These are phyloP conservation scores for Pristionchus arcanus DNA, from an alignment of 2,888 invertebrate genomes.

Conservation along the genomic window DNA sequence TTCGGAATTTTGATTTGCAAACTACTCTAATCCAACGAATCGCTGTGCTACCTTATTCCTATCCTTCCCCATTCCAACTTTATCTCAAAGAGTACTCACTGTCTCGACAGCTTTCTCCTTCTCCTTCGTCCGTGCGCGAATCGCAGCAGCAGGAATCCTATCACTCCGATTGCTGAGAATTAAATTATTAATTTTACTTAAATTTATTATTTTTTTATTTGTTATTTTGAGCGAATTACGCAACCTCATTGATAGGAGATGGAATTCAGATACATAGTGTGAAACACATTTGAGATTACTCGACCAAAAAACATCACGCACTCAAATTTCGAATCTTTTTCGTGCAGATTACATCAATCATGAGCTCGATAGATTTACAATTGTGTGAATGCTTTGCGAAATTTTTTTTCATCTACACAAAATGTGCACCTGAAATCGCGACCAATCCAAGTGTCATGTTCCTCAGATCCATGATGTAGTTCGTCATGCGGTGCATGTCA, in stretches of 20 bases:
- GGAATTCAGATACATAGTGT: no score
- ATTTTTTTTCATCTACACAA: no score
- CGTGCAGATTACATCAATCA: no score
- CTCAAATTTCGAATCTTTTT: no score
- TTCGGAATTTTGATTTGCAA: neutral
- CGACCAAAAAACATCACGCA: no score
- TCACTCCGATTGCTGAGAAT: constrained; percentile 6
- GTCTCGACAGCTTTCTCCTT: constrained; percentile 11
- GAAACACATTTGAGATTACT: no score
- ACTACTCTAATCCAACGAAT: no score
- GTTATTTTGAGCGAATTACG: no score
- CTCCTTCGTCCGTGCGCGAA: neutral
- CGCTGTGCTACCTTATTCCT: neutral
- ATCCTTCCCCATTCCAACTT: neutral
- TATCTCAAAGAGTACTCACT: neutral
- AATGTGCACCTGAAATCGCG: constrained; percentile 60
- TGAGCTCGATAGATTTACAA: no score
- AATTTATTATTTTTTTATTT: neutral
- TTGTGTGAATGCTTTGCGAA: no score
- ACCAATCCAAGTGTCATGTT: constrained; percentile 71
- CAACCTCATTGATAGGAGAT: no score
- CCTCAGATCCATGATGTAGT: constrained; percentile 74
- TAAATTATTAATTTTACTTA: neutral
- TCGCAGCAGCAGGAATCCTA: constrained; percentile 15
- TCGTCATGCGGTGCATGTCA: constrained; percentile 77